Evolutionary conservation across 2,113 vertebrate species (phyloP).

Genomic region (Channa argus): DNA sequence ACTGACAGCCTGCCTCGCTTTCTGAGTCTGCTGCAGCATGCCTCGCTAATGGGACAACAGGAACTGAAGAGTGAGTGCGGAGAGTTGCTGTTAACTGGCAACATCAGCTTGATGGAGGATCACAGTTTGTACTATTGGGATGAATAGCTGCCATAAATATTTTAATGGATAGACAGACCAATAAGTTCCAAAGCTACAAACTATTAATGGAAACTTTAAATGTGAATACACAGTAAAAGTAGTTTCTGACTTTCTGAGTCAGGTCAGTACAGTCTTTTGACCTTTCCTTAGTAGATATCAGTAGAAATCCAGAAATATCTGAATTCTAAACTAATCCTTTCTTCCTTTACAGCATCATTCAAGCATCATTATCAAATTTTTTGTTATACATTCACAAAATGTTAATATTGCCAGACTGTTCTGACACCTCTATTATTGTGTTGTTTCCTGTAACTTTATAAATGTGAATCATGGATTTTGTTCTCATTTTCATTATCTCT

Average conservation of each 20-base stretch:
- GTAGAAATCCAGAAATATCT: too few relatives aligned
- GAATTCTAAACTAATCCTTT: conserved; percentile 17
- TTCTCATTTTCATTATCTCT: neutral
- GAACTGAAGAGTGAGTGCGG: conserved; percentile 87
- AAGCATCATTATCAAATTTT: neutral
- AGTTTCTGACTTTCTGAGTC: too few relatives aligned
- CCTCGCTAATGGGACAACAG: conserved; percentile 81
- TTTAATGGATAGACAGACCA: neutral
- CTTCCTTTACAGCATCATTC: neutral
- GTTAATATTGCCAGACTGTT: neutral
- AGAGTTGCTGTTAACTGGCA: too few relatives aligned
- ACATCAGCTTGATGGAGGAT: neutral
- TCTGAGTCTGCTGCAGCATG: conserved; percentile 76
- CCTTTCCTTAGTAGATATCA: too few relatives aligned
- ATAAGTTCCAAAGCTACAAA: neutral
- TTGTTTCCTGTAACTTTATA: neutral
- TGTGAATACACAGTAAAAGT: neutral
- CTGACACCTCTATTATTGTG: too few relatives aligned
- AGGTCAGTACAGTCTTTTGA: too few relatives aligned
- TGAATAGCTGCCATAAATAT: too few relatives aligned
- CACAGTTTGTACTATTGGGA: too few relatives aligned
- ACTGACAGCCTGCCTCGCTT: conserved; percentile 71
- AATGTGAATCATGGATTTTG: neutral
- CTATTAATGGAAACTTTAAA: neutral
- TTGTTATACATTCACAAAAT: neutral